These are phyloP conservation scores for Epinephelus malabaricus DNA, from an alignment of 2,797 vertebrate genomes.

Conservation along the genomic window DNA sequence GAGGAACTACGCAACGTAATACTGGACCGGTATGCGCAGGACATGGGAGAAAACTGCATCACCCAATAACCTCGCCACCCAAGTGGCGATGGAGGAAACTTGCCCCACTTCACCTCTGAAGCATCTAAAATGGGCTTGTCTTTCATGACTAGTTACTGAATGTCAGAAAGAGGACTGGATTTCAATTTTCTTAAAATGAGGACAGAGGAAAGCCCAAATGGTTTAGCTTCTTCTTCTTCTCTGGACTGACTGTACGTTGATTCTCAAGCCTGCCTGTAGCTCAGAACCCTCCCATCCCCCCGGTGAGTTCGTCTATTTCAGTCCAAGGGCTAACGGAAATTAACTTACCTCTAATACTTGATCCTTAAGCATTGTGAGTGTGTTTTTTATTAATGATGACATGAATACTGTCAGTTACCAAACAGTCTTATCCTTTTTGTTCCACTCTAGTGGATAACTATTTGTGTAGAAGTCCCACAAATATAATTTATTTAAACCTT, in stretches of 20 bases:
- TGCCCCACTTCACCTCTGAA: slow-evolving; percentile 22
- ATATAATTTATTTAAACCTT: slow-evolving; percentile 78
- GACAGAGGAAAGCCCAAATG: slow-evolving; percentile 72
- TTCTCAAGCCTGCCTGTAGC: slow-evolving; percentile 68
- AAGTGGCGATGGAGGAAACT: slow-evolving; percentile 18
- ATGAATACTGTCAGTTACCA: slow-evolving; percentile 70
- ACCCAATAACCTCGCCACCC: slow-evolving; percentile 86
- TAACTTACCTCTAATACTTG: slow-evolving; percentile 83
- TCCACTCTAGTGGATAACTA: slow-evolving; percentile 54
- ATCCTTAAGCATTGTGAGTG: slow-evolving; percentile 68
- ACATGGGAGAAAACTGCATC: slow-evolving; percentile 99
- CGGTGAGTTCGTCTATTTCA: slow-evolving; percentile 76
- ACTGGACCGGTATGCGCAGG: slow-evolving; percentile 97
- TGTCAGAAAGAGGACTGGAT: slow-evolving; percentile 60
- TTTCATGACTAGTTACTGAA: slow-evolving; percentile 46
- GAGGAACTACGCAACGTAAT: slow-evolving; percentile 95
- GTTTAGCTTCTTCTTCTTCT: slow-evolving; percentile 64
- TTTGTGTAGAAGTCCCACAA: slow-evolving; percentile 69
- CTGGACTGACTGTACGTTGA: slow-evolving; percentile 45
- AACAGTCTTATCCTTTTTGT: slow-evolving; percentile 79
- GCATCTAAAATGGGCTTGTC: slow-evolving; percentile 37
- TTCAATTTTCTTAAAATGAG: slow-evolving; percentile 62
- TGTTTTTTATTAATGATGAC: slow-evolving; percentile 42
- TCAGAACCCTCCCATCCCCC: slow-evolving; percentile 51
- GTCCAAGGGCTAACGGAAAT: slow-evolving; percentile 81